Conservation (phyloP, 2,888 invertebrate species). For the Boloria selene region DNA sequence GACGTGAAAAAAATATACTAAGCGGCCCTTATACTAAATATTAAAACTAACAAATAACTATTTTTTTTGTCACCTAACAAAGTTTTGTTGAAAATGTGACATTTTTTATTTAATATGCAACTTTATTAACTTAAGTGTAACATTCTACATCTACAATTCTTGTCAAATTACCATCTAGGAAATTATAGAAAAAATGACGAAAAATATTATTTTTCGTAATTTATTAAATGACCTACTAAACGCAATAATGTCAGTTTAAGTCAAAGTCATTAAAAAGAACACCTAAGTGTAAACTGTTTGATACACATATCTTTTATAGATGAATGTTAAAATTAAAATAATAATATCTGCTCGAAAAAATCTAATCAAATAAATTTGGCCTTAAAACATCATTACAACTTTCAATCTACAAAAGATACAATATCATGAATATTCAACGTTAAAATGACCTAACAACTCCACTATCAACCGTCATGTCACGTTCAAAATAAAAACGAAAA, state of each 20-base stretch:
- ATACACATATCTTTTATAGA: slow-evolving; percentile 13
- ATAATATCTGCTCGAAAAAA: no score
- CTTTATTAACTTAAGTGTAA: slow-evolving; percentile 11
- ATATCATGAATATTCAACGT: slow-evolving; percentile 8
- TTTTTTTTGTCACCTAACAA: slow-evolving; percentile 28
- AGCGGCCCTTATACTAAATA: slow-evolving; percentile 21
- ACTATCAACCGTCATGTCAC: no score
- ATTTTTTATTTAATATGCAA: slow-evolving; percentile 11
- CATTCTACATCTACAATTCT: slow-evolving; percentile 12
- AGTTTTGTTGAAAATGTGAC: slow-evolving; percentile 14
- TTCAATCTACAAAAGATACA: slow-evolving; percentile 15
- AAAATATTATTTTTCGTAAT: no score
- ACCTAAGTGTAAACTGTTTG: slow-evolving; percentile 5
- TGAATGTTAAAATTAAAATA: background rate
- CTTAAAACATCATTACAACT: background rate
- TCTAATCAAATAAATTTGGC: background rate
- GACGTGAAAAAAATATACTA: slow-evolving; percentile 29
- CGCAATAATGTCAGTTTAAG: background rate
- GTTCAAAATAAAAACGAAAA: background rate
- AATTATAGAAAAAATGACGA: no score
- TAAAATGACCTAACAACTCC: background rate
- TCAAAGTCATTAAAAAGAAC: slow-evolving; percentile 5
- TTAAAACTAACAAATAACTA: slow-evolving; percentile 22
- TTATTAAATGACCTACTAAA: slow-evolving; percentile 5
- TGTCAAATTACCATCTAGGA: background rate